Evolutionary conservation across 2,888 invertebrate species (phyloP), one percentile per base, ranked within the genome.

Genomic region (Ornithoptera alexandrae): DNA sequence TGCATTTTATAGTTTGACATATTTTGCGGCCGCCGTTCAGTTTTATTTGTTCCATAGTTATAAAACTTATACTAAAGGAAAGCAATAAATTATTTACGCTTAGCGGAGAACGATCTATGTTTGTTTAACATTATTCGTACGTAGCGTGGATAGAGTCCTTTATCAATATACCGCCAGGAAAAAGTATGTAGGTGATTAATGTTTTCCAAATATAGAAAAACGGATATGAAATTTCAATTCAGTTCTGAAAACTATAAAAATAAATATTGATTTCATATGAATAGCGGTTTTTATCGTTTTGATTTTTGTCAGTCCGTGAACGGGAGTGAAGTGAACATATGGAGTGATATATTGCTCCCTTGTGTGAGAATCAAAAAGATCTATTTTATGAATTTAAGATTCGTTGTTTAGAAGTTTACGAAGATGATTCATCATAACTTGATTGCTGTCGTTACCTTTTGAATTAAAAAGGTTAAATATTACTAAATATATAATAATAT

Each of bases 1-100:
- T 67, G 70, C 59, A 70, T 70, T 70, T 70, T 70, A 70, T 67
- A 59, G 70, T 70, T 67, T 67, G 67, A 67, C 70, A 67, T 67
- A 64, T 70, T 66, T 63, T 30, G 67, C 70, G 59, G 46, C 63
- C 42, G 60, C 56, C 39, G 63, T 64, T 62, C 66, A 36, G 30
- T 69, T 69, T 69, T 69, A 66, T 69, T 67, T 67, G 59, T 67
- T 69, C 58, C 56, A 66, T 62, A 58, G 69, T 58, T 59, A 56
- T 70, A 70, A 70, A 67, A 53, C 58, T 70, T 60, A 66, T 62
- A 60, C 24, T 63, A 22, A 67, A 67, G 66, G 63, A 67, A 63
- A 42, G 36, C 70, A 63, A 70, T 70, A 67, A 70, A 70, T 69
- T 62, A 70, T 59, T 60, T 64, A 59, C 60, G 58, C 42, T 30